Base-by-base conservation (phyloP, 2,797 vertebrate species). In the Parambassis ranga region DNA sequence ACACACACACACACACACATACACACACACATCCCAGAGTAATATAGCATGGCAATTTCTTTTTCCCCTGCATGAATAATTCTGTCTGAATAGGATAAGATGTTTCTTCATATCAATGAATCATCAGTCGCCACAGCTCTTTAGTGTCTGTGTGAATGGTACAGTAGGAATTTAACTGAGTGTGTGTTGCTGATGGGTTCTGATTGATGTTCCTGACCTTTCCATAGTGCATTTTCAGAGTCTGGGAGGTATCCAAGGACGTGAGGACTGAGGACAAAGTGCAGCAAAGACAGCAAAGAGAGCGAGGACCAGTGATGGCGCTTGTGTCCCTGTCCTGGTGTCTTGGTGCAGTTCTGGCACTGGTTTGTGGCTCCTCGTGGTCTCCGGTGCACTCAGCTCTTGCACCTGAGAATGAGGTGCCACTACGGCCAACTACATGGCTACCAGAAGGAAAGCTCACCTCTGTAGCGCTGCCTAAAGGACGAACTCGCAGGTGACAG, bases 401-500 rank as follows among this genome's bases (percentile, higher is more conserved):
- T 60, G 80, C 83, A 11, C 89, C 91, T n/a, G 91, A 92, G 79
- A 94, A 94, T 4, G 92, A 93, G 81, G 91, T 93, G 10, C 91
- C 90, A 0, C 92, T 94, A 44, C 92, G 92, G 20, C 91, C 93
- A 24, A 93, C 91, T 2, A 68, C 91, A 18, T 90, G 94, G 87
- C 86, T 97, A 49, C 84, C 85, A 38, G 93, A 94, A 37, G 94
- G 93, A 23, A 94, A 91, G 71, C 82, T 94, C 84, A 95, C 88
- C 3, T 86, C 92, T 23, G 1, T 96, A 36, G 89, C 92, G 24
- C 88, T 97, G 33, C 84, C 92, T 32, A 94, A 94, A 81, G 94
- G 95, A 60, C 90, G 91, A 19, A 90, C 92, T 20, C 93, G 93
- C 77, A 95, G 95, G 95, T 97, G 87, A 48, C 27, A 47, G 11